Evolutionary conservation across 2,888 invertebrate genomes (phyloP), one percentile per base, ranked within the genome.

Genomic region (Pseudoips prasinana): DNA sequence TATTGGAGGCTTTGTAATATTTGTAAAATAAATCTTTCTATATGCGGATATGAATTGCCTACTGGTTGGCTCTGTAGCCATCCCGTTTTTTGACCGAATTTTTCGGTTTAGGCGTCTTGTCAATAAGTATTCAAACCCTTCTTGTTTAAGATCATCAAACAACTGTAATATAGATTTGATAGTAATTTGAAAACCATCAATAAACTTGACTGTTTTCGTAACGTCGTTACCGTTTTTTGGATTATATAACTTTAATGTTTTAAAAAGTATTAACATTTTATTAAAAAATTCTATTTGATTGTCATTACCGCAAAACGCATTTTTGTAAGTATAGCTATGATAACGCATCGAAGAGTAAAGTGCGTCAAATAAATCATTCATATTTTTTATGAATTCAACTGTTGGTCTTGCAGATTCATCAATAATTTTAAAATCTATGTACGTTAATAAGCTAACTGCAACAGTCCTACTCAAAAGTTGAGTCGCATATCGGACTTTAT

Each of bases 381-480:
- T 30, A 0, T n/a, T 27, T 1, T 40, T 43, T 48, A 39, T 27
- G 33, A 53, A 14, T 10, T 25, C 9, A 8, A 20, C 28, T 8
- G 35, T 35, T 1, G 3, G n/a, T n/a, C 14, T 17, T 10, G 18
- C 26, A 5, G 30, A 29, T 22, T 30, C 22, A 8, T 30, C 30
- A 10, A 26, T 30, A n/a, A 7, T 8, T 1, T 22, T 22, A 18
- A 8, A 10, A 19, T 29, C 30, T 19, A 25, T 29, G 17, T 41
- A 50, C 1, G 39, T 41, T 4, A 25, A 34, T n/a, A 65, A 28
- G 6, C 49, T 55, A 7, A 36, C 18, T 11, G 64, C 57, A 7
- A 64, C 64, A 10, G 58, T 30, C 3, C 8, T 36, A 22, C 66
- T 64, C 3, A 64, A 33, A 22, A 62, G 29, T 50, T 64, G 58